These are phyloP conservation scores for Telmatherina bonti DNA, from an alignment of 2,797 vertebrate genomes.

Conservation along the genomic window DNA sequence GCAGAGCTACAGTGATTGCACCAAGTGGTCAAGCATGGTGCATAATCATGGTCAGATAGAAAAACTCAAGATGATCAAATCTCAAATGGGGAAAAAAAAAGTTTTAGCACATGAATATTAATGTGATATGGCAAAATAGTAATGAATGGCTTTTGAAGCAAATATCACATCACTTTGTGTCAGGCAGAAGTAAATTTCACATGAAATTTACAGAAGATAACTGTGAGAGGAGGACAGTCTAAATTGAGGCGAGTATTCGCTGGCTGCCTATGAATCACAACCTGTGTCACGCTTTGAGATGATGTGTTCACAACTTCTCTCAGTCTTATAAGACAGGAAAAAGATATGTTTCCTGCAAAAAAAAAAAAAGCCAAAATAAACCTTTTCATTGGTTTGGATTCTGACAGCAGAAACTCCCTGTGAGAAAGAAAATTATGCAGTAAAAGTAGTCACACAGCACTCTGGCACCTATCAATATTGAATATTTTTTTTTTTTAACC, in stretches of 20 bases:
- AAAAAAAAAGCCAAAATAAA: too few species aligned
- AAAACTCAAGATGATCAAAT: not conserved
- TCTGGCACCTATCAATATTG: constrained; percentile 16
- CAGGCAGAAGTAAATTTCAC: not conserved
- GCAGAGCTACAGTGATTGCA: constrained; percentile 8
- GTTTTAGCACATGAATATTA: constrained; percentile 5
- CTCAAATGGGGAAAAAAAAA: not conserved
- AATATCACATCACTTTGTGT: constrained; percentile 41
- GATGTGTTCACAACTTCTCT: not conserved
- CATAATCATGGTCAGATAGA: not conserved
- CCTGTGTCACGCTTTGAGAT: not conserved
- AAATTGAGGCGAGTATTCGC: not conserved
- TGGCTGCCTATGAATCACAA: not conserved
- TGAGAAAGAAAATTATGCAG: constrained; percentile 11
- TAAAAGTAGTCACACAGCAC: constrained; percentile 21
- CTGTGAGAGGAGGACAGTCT: not conserved
- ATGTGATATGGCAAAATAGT: constrained; percentile 32
- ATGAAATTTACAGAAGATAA: not conserved
- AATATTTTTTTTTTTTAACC: constrained; percentile 23
- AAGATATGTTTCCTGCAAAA: too few species aligned
- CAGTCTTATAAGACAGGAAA: not conserved
- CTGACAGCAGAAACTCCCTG: not conserved
- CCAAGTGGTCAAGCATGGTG: not conserved
- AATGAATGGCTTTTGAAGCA: constrained; percentile 45
- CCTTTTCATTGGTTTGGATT: not conserved